Base-by-base conservation (phyloP, 2,797 vertebrate genomes). In the Peromyscus melanophrys region DNA sequence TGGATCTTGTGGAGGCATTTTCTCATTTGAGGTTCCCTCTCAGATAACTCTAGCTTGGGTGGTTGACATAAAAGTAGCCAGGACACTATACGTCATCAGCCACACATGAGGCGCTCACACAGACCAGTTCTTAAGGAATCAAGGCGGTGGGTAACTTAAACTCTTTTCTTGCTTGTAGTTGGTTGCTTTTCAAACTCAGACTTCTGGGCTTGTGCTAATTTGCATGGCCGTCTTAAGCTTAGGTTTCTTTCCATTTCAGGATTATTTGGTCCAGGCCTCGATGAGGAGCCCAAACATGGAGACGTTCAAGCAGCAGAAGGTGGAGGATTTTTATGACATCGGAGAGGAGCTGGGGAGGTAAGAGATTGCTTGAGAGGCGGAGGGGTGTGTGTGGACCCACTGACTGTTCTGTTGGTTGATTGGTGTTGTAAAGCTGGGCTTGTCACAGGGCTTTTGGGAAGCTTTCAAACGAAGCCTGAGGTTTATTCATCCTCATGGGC, bases 271-370 rank as follows among this genome's bases (percentile, higher is more conserved):
- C 92, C 95, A 95, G 93, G 97, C 98, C 98, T 99, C 99, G 97
- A 99, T 99, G 99, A 99, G 97, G 99, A 99, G 98, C 97, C 98
- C 98, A 80, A 98, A 98, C 86, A 99, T 99, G 99, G 99, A 99
- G 92, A 98, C 98, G 65, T 99, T 99, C 98, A 99, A 99, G 97
- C 99, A 99, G 98, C 99, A 99, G 98, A 99, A 99, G 97, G 99
- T 99, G 97, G 99, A 99, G 78, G 99, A 99, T 4, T 98, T 99
- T 97, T 99, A 99, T 11, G 99, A 99, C 97, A 99, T 99, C 16
- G 99, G 99, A 91, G 99, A 99, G 97, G 99, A 99, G 81, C 99
- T 99, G 46, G 99, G 99, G 97, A 99, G 99, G 99, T 99, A 98
- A 99, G 99, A 96, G 77, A 25, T 37, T 12, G 8, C 0, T 16